Evolutionary conservation across 1,140 invertebrate genomes (phyloP).

Genomic region (Notospermus geniculatus): DNA sequence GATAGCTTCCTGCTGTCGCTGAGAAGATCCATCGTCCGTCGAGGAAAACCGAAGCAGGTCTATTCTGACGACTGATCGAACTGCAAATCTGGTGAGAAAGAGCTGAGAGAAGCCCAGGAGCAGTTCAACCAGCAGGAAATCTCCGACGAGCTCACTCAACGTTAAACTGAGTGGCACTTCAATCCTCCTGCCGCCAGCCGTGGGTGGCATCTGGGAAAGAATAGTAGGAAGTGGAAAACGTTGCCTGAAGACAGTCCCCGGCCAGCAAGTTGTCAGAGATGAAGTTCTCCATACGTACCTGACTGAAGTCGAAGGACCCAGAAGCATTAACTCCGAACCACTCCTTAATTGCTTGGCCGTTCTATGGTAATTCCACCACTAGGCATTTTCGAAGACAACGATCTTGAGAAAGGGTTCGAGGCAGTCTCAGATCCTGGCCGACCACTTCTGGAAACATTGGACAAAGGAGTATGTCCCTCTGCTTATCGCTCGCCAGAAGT

Average conservation of each 20-base stretch:
- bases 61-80: constrained; percentile 6
- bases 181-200: neutral
- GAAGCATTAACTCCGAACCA: constrained; percentile 1
- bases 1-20: constrained; percentile 1
- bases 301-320: neutral
- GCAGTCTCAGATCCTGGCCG: too few relatives aligned
- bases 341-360: too few relatives aligned
- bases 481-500: too few relatives aligned
- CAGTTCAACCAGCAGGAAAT: neutral
- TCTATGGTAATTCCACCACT: too few relatives aligned
- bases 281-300: neutral
- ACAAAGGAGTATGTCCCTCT: too few relatives aligned
- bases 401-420: too few relatives aligned
- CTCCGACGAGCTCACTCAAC: neutral
- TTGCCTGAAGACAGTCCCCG: neutral
- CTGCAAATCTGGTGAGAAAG: neutral
- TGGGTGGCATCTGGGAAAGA: neutral
- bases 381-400: too few relatives aligned
- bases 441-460: too few relatives aligned
- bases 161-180: neutral
- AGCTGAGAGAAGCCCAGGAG: neutral
- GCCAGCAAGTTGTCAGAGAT: neutral
- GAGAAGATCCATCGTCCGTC: constrained; percentile 3
- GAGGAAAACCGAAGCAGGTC: neutral
- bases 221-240: neutral